phyloP scores from a whole-genome alignment of 2,888 invertebrate species.

The Geophilus truncorum region DNA sequence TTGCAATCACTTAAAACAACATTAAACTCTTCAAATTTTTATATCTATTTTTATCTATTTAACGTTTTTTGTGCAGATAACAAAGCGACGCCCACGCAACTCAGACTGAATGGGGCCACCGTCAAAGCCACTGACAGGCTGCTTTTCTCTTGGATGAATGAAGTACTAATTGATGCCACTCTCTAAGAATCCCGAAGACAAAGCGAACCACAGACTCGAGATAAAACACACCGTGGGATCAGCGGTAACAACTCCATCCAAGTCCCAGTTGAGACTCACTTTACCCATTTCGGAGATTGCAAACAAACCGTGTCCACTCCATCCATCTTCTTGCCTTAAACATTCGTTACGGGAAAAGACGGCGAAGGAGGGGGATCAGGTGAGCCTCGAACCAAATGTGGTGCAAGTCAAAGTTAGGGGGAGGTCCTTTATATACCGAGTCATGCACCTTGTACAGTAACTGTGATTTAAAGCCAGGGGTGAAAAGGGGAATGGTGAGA shows the following conservation, averaged over 20 bases:
- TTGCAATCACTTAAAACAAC: no score
- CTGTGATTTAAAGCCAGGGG: constrained; percentile 15
- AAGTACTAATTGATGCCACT: constrained; percentile 21
- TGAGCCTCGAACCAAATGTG: background rate
- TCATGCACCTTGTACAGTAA: constrained; percentile 25
- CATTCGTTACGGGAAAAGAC: constrained; percentile 6
- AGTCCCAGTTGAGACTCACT: background rate
- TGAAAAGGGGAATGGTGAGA: constrained; percentile 7
- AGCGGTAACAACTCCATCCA: background rate
- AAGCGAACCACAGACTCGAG: constrained; percentile 1
- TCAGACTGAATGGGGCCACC: constrained; percentile 12
- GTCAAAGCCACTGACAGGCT: constrained; percentile 8
- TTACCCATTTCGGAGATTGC: background rate
- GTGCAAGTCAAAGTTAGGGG: constrained; percentile 5
- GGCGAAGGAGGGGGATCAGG: background rate
- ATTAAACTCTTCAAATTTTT: background rate
- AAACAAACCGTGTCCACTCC: constrained; percentile 22
- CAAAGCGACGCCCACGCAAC: background rate
- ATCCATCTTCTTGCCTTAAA: background rate
- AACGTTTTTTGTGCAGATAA: background rate
- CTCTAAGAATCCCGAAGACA: background rate
- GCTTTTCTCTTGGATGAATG: constrained; percentile 11
- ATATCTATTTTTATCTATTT: background rate
- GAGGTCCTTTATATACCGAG: background rate
- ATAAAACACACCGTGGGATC: background rate